Evolutionary conservation across 2,888 invertebrate species (phyloP).

Genomic region (Abscondita cerata): DNA sequence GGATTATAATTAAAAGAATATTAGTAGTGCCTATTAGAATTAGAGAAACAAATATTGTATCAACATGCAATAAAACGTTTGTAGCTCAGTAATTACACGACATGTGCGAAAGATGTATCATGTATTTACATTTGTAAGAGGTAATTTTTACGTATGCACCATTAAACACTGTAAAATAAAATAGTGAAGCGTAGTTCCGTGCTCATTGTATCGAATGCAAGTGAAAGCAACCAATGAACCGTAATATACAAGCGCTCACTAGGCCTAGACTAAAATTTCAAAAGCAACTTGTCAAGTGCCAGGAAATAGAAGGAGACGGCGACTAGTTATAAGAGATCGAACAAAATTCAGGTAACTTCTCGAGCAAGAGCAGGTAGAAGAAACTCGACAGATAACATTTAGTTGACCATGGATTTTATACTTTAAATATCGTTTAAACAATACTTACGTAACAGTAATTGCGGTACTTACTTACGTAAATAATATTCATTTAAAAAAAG

Average conservation of each 20-base stretch:
- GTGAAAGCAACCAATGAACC: conserved; percentile 46
- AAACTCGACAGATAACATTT: conserved; percentile 16
- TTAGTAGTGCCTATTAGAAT: too few relatives aligned
- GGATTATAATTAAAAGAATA: conserved; percentile 79
- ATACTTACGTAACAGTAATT: too few relatives aligned
- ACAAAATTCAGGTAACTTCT: conserved; percentile 53
- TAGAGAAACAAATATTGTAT: conserved; percentile 80
- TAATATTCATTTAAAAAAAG: too few relatives aligned
- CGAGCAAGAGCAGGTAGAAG: conserved; percentile 37
- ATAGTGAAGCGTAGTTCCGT: conserved; percentile 11
- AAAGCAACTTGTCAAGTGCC: conserved; percentile 61
- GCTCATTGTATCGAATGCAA: conserved; percentile 20
- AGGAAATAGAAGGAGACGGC: conserved; percentile 50
- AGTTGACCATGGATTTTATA: conserved; percentile 23
- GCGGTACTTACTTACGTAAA: too few relatives aligned
- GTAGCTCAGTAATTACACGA: too few relatives aligned
- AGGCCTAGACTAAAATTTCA: conserved; percentile 56
- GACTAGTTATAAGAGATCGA: conserved; percentile 41
- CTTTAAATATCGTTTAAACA: background rate
- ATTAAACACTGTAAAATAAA: conserved; percentile 1
- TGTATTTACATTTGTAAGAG: conserved; percentile 1
- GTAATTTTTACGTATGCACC: background rate
- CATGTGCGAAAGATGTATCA: too few relatives aligned
- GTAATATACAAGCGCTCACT: conserved; percentile 34
- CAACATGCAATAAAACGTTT: conserved; percentile 56